Percentiles rank a stretch among this genome's conserved stretches.
Conservation (phyloP, 1,140 invertebrate genomes). For the Teleogryllus occipitalis region DNA sequence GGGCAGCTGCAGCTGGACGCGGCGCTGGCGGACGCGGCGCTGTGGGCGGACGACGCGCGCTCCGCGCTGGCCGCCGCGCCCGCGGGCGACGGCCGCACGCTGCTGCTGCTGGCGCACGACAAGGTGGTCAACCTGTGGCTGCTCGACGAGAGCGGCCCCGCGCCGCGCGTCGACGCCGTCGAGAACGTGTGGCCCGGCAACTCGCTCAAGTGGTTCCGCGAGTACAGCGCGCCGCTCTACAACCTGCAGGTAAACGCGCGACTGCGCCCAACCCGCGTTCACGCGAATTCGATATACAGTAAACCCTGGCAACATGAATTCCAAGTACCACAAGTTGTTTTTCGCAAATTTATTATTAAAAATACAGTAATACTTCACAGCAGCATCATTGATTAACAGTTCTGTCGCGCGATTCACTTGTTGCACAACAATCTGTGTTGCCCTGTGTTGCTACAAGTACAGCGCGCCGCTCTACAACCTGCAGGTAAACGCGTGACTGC, state of each 20-base stretch:
- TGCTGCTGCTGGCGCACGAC: constrained; percentile 24
- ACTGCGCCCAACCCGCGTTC: no score
- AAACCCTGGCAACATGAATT: no score
- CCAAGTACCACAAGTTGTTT: no score
- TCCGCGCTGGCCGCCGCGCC: neutral
- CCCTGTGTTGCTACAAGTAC: no score
- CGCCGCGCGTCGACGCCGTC: constrained; percentile 17
- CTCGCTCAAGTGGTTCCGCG: constrained; percentile 15
- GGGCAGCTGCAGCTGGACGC: constrained; percentile 15
- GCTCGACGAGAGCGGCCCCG: constrained; percentile 24
- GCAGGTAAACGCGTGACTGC: no score
- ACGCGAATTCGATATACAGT: no score
- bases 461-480: constrained; percentile 10
- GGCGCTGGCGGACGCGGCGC: neutral
- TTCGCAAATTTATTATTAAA: no score
- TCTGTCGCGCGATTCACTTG: no score
- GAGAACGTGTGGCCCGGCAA: constrained; percentile 28
- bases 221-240: constrained; percentile 9
- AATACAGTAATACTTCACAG: no score
- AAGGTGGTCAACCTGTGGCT: constrained; percentile 27
- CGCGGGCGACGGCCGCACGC: neutral
- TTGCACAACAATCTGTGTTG: no score
- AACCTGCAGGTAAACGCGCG: constrained; percentile 13
- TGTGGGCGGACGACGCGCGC: constrained; percentile 10
- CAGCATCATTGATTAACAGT: no score